Conservation (phyloP, 2,797 vertebrate genomes). For the Steatocranus sp. region DNA sequence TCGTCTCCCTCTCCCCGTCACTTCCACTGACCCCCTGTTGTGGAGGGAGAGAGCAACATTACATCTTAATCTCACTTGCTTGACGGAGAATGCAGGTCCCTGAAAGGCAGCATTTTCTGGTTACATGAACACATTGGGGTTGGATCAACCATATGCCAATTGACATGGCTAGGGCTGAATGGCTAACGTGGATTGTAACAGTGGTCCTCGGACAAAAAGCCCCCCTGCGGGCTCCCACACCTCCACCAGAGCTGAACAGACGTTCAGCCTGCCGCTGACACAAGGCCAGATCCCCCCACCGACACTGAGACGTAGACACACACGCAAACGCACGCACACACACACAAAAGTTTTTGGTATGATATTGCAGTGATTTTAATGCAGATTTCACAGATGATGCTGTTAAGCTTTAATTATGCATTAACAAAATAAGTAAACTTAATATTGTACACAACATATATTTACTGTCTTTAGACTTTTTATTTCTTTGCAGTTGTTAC, state of each 20-base stretch:
- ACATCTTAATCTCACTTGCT: constrained; percentile 93
- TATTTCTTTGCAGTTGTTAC: background rate
- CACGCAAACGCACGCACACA: background rate
- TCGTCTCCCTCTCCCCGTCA: constrained; percentile 49
- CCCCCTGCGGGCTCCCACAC: constrained; percentile 55
- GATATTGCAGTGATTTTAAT: background rate
- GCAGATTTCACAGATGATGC: background rate
- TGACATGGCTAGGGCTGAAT: constrained; percentile 86
- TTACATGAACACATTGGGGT: constrained; percentile 97
- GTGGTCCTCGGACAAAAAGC: constrained; percentile 66
- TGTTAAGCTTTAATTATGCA: background rate
- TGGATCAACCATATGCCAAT: constrained; percentile 94
- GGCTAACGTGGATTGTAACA: constrained; percentile 69
- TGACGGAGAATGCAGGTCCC: constrained; percentile 84
- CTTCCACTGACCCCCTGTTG: constrained; percentile 77
- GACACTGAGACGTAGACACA: background rate
- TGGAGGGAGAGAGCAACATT: constrained; percentile 84
- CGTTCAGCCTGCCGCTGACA: constrained; percentile 48
- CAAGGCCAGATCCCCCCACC: constrained; percentile 15
- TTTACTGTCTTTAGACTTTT: background rate
- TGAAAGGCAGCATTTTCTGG: constrained; percentile 98
- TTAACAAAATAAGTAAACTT: background rate
- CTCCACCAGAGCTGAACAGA: constrained; percentile 60
- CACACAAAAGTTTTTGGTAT: background rate
- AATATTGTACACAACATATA: background rate